These are phyloP conservation scores for Ariopsis seemanni DNA, from an alignment of 2,113 vertebrate species.

Conservation along the genomic window DNA sequence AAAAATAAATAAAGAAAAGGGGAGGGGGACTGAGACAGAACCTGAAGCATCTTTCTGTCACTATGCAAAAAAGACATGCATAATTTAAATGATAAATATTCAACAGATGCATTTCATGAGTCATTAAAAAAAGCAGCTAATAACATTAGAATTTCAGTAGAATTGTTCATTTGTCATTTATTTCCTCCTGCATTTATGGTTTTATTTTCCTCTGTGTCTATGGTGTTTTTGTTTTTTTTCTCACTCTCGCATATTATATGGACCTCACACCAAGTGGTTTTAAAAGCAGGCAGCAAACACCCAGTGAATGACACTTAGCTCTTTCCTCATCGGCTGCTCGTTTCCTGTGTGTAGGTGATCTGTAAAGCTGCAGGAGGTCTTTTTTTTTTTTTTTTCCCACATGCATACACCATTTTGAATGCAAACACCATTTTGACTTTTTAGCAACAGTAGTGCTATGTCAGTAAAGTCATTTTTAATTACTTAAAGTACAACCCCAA, in stretches of 20 bases:
- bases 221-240: background rate
- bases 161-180: background rate
- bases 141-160: background rate
- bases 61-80: background rate
- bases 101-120: background rate
- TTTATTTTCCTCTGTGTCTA: background rate
- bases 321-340: slow-evolving; percentile 4
- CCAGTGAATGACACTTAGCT: slow-evolving; percentile 7
- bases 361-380: background rate
- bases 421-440: background rate
- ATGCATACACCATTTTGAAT: background rate
- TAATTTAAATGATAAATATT: background rate
- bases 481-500: too few species aligned
- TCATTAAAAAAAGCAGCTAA: background rate
- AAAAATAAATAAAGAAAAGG: background rate
- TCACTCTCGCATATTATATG: background rate
- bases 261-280: background rate
- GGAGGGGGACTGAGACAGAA: background rate
- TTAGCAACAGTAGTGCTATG: background rate
- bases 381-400: too few species aligned
- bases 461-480: background rate
- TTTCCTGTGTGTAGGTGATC: slow-evolving; percentile 40
- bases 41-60: background rate
- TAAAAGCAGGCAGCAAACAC: slow-evolving; percentile 12
- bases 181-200: background rate